A percentile compares a stretch with the other conserved stretches of the same genome.
These are phyloP conservation scores for Furcula furcula DNA, from an alignment of 2,888 invertebrate species.

Conservation along the genomic window DNA sequence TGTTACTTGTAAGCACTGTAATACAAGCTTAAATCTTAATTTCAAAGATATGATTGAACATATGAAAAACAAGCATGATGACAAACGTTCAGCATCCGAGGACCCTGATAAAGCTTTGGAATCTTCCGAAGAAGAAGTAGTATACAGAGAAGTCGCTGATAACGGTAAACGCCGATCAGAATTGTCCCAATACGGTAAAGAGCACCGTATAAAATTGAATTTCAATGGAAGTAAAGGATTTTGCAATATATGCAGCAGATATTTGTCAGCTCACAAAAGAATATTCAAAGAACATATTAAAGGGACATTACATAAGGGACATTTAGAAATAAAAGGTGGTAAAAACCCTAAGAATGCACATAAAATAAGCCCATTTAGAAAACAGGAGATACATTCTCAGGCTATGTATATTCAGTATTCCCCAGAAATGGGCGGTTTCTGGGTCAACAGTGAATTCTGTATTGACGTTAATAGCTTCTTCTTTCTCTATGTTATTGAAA, in stretches of 20 bases:
- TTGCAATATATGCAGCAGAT: conserved; percentile 48
- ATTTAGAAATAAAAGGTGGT: conserved; percentile 42
- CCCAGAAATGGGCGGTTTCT: conserved; percentile 18
- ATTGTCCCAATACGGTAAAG: conserved; percentile 43
- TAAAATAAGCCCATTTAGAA: conserved; percentile 1
- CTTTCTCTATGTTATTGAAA: conserved; percentile 28
- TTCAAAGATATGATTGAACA: conserved; percentile 28
- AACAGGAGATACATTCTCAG: not conserved
- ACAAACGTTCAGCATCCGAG: not conserved
- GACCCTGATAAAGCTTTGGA: not conserved
- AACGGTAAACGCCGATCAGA: conserved; percentile 46
- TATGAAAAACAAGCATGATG: conserved; percentile 23
- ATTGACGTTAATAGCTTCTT: conserved; percentile 36
- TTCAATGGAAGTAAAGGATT: conserved; percentile 47
- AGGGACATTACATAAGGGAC: conserved; percentile 42
- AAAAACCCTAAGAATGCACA: conserved; percentile 25
- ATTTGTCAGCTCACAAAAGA: conserved; percentile 37
- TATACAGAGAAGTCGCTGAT: conserved; percentile 21
- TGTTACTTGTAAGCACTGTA: conserved; percentile 45
- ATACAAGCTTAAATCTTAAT: conserved; percentile 22
- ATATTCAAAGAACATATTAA: conserved; percentile 42
- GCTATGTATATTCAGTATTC: conserved; percentile 8
- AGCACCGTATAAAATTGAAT: conserved; percentile 49
- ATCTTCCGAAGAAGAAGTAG: conserved; percentile 12
- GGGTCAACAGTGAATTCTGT: conserved; percentile 31